phyloP scores from a whole-genome alignment of 2,797 vertebrate species.

The Neomorphus geoffroyi region DNA sequence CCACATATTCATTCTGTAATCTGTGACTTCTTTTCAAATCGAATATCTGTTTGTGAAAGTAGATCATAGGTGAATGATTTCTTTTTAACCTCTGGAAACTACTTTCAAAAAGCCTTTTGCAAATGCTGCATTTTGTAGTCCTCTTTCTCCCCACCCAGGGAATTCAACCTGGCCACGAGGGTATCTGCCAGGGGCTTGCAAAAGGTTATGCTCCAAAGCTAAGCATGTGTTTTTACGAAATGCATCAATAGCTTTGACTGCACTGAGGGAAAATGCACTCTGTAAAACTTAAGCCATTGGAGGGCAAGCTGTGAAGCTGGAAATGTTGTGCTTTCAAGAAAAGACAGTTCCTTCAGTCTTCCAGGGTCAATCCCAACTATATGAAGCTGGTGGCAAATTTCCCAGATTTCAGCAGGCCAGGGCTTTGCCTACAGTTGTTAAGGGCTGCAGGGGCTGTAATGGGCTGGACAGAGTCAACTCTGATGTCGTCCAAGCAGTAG shows the following conservation, averaged over 20 bases:
- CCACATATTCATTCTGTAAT: not conserved
- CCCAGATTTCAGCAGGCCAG: slow-evolving; percentile 18
- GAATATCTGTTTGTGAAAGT: not conserved
- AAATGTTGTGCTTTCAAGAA: slow-evolving; percentile 24
- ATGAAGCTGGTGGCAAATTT: slow-evolving; percentile 39
- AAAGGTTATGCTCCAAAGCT: slow-evolving; percentile 7
- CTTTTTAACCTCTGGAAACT: slow-evolving; percentile 28
- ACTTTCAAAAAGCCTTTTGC: not conserved
- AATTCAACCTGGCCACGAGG: not conserved
- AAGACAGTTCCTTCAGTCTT: slow-evolving; percentile 8
- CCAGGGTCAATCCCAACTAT: slow-evolving; percentile 26
- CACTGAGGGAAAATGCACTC: not conserved
- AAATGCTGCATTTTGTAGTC: slow-evolving; percentile 10
- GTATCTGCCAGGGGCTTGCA: not conserved
- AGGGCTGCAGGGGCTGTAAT: not conserved
- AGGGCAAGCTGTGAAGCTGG: not conserved
- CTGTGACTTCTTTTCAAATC: not conserved
- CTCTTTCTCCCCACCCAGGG: not conserved
- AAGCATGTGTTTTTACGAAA: slow-evolving; percentile 11
- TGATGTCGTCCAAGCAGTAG: slow-evolving; percentile 38
- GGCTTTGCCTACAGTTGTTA: not conserved
- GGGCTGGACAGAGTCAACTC: slow-evolving; percentile 46
- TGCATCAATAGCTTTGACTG: slow-evolving; percentile 6
- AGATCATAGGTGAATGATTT: slow-evolving; percentile 19
- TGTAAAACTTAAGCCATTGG: not conserved